Percentiles rank a stretch among this genome's conserved stretches.
These are phyloP conservation scores for Eudemis profundana DNA, from an alignment of 2,888 invertebrate species.

Conservation along the genomic window DNA sequence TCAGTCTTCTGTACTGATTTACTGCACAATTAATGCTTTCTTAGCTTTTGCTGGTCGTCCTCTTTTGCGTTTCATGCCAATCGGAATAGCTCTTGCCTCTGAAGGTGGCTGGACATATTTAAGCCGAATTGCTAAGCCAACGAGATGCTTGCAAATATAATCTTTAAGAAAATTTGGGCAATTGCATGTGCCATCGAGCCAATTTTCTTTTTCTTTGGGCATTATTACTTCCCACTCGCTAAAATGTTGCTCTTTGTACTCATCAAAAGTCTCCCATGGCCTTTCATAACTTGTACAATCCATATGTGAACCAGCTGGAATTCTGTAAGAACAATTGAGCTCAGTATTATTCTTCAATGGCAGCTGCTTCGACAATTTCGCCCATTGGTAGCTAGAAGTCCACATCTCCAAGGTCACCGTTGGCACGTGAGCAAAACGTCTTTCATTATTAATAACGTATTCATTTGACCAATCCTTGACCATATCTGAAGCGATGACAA, in stretches of 20 bases:
- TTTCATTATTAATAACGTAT: constrained; percentile 38
- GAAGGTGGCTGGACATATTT: not conserved
- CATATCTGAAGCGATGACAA: constrained; percentile 27
- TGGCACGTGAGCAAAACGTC: constrained; percentile 31
- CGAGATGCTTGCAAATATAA: not conserved
- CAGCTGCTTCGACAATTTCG: constrained; percentile 30
- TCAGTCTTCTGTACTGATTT: not conserved
- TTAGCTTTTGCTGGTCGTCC: not conserved
- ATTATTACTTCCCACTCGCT: constrained; percentile 1
- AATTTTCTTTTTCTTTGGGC: not conserved
- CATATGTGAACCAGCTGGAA: constrained; percentile 23
- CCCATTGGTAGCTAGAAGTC: constrained; percentile 45
- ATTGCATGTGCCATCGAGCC: not conserved
- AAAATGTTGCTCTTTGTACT: constrained; percentile 2
- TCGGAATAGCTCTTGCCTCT: not conserved
- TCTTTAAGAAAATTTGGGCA: not conserved
- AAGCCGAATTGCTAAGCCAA: not conserved
- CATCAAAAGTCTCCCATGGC: not conserved
- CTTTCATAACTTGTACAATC: constrained; percentile 3
- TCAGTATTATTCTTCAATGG: constrained; percentile 40
- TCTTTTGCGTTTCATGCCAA: constrained; percentile 1
- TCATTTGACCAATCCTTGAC: constrained; percentile 26
- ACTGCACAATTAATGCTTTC: not conserved
- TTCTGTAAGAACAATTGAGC: constrained; percentile 35
- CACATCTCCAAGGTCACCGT: constrained; percentile 38